Evolutionary conservation across 2,888 invertebrate species (phyloP).

Genomic region (Herminia tarsipennalis): DNA sequence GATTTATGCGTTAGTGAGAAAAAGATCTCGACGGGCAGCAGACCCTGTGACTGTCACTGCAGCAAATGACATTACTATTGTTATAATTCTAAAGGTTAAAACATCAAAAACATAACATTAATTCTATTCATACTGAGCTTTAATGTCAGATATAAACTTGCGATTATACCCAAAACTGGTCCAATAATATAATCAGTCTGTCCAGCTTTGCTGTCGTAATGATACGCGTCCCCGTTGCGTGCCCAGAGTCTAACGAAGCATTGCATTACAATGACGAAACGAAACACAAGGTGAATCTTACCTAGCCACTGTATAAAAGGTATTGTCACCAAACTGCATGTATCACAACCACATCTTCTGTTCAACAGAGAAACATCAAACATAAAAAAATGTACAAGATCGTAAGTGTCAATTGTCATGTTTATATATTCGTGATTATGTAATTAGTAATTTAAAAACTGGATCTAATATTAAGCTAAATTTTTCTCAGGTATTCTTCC

Average conservation of each 20-base stretch:
- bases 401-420: conserved; percentile 58
- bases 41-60: no score
- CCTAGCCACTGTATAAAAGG: conserved; percentile 75
- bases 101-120: no score
- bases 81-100: no score
- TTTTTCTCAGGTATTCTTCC: conserved; percentile 65
- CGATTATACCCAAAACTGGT: conserved; percentile 50
- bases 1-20: no score
- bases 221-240: conserved; percentile 73
- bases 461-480: neutral
- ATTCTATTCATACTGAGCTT: no score
- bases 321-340: conserved; percentile 64
- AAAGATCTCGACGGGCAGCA: no score
- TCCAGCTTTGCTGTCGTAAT: conserved; percentile 63
- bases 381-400: conserved; percentile 71
- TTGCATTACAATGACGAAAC: conserved; percentile 73
- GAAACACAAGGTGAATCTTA: conserved; percentile 80
- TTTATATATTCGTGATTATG: no score
- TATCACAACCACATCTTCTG: conserved; percentile 73
- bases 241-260: conserved; percentile 68
- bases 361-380: conserved; percentile 59
- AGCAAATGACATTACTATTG: no score
- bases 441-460: neutral
- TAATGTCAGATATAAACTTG: no score
- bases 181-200: conserved; percentile 56